These are phyloP conservation scores for Periplaneta americana DNA, from an alignment of 1,140 invertebrate genomes.

Conservation along the genomic window DNA sequence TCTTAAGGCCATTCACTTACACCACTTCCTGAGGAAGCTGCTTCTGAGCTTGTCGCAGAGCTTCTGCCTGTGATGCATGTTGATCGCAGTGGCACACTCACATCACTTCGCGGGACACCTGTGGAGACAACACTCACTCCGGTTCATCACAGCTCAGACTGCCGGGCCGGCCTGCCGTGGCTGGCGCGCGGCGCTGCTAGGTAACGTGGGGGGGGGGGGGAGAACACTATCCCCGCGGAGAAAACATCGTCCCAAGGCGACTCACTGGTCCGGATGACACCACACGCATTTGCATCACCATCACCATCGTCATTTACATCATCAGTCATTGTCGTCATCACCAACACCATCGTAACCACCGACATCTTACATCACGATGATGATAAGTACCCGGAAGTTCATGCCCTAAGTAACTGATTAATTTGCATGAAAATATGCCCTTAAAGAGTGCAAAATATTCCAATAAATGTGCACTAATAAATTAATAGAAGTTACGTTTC, in stretches of 20 bases:
- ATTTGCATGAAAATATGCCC: too few species aligned
- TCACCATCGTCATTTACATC: too few species aligned
- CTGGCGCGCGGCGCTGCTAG: background rate
- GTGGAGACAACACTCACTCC: background rate
- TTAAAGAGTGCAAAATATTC: too few species aligned
- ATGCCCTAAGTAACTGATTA: too few species aligned
- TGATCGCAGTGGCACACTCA: background rate
- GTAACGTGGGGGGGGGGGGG: background rate
- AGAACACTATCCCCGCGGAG: background rate
- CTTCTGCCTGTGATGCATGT: background rate
- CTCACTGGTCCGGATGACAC: too few species aligned
- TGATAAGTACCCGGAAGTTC: too few species aligned
- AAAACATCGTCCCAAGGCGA: background rate
- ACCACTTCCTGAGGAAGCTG: background rate
- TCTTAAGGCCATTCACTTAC: background rate
- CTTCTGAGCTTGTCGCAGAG: background rate
- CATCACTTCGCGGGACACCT: background rate
- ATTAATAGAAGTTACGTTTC: too few species aligned
- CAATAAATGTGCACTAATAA: too few species aligned
- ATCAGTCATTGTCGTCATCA: too few species aligned
- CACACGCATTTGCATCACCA: too few species aligned
- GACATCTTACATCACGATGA: too few species aligned
- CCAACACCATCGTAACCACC: too few species aligned
- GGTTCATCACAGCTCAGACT: background rate
- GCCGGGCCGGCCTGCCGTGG: background rate